phyloP scores from a whole-genome alignment of 53 echinoderm and acorn worm species.

The Temnopleurus reevesii region DNA sequence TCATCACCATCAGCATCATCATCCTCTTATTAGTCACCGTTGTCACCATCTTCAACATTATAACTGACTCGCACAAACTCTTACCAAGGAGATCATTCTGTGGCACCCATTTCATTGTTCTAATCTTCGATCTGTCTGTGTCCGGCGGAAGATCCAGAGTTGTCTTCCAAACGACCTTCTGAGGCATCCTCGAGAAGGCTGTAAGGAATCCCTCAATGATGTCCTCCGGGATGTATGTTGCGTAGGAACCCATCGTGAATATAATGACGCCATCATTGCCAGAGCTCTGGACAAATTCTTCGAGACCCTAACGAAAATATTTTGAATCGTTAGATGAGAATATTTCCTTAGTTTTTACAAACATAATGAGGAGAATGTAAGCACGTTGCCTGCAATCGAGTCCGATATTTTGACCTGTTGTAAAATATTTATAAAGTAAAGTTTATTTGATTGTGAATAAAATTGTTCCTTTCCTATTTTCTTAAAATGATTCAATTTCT shows the following conservation, averaged over 20 bases:
- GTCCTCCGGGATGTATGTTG: slow-evolving; percentile 26
- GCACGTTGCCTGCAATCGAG: too few relatives aligned
- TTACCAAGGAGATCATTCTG: slow-evolving; percentile 44
- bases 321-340: background rate
- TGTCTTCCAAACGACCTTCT: slow-evolving; percentile 25
- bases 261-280: slow-evolving; percentile 20
- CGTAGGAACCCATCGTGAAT: slow-evolving; percentile 19
- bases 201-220: background rate
- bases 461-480: too few relatives aligned
- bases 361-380: too few relatives aligned
- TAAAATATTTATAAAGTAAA: too few relatives aligned
- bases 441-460: too few relatives aligned
- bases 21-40: too few relatives aligned
- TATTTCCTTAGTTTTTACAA: too few relatives aligned
- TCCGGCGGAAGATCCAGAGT: background rate
- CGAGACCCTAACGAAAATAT: background rate
- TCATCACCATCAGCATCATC: too few relatives aligned
- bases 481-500: too few relatives aligned
- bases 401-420: too few relatives aligned
- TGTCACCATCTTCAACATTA: too few relatives aligned
- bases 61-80: too few relatives aligned
- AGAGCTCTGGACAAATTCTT: slow-evolving; percentile 35
- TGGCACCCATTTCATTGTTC: background rate
- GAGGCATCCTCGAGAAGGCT: slow-evolving; percentile 17
- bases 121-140: background rate